Base-by-base conservation (phyloP, 2,888 invertebrate genomes). In the Tuta absoluta region DNA sequence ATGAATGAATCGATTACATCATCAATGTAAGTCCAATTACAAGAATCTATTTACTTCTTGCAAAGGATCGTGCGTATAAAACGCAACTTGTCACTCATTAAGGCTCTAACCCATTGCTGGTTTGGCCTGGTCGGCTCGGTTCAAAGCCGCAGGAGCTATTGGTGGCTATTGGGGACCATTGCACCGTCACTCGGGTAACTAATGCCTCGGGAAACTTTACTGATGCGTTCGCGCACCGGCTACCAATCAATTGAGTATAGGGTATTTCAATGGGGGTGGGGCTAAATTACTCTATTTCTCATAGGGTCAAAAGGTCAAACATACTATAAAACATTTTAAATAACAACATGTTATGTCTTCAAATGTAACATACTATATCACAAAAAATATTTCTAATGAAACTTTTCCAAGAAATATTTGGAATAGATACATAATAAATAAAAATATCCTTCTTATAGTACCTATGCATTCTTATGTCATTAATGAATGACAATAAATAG, bases 151-250 rank as follows among this genome's bases (percentile, higher is more conserved):
- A n/a, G 5, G 17, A 37, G 28, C 57, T 37, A 57, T 57, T 37
- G 57, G 57, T 33, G 57, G 58, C 19, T 19, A 41, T 21, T 59
- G 38, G 58, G 17, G 38, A 68, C 83, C 78, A 88, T 88, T 87
- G 77, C 78, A 77, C 84, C 77, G 88, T 61, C 61, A 61, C 49
- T 38, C 38, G 23, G 33, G 11, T 49, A 33, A 61, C 28, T 61
- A 61, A 61, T 61, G 61, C 28, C 24, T 24, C 14, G 17, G 17
- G 61, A 48, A 28, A 17, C 41, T 19, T 37, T 21, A 37, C 21
- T 21, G 37, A 37, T 59, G 58, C 57, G 37, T 28, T 14, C 12
- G 53, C 53, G 53, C 53, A 56, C n/a, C 33, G 2, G 24, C 8
- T 17, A n/a, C 28, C 8, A 56, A n/a, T 14, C 23, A 28, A 21